Conservation (phyloP, 2,797 vertebrate genomes). For the Fratercula arctica region DNA sequence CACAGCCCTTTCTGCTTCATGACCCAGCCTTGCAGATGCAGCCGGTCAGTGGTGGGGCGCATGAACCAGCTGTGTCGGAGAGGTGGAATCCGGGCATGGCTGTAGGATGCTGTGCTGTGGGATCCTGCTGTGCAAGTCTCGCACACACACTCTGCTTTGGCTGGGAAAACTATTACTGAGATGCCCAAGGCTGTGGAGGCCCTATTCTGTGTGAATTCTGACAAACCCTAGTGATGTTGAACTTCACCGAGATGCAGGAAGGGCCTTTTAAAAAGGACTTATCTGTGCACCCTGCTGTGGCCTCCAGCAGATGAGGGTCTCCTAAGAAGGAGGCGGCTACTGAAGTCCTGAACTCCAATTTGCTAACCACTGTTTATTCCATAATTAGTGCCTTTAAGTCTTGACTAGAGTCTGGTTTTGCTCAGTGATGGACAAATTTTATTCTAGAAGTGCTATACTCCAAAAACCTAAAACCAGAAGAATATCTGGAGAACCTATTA, state of each 20-base stretch:
- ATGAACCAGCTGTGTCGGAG: background rate
- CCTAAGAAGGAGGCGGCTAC: background rate
- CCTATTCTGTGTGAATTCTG: background rate
- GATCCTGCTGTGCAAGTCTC: background rate
- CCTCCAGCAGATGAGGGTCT: background rate
- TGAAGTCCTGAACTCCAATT: background rate
- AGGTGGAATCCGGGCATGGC: background rate
- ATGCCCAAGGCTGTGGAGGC: background rate
- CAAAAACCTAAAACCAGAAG: background rate
- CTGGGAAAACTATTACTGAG: background rate
- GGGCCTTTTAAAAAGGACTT: background rate
- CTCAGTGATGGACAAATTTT: background rate
- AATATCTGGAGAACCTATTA: background rate
- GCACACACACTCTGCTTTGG: background rate
- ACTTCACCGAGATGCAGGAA: background rate
- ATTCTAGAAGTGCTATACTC: background rate
- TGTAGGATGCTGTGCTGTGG: background rate
- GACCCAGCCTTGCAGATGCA: background rate
- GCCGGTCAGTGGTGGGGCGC: rapidly evolving
- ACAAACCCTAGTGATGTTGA: background rate
- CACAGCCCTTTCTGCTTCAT: background rate
- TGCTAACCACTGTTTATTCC: background rate
- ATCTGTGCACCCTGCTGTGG: background rate
- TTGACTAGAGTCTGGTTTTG: background rate
- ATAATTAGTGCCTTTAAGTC: background rate